Evolutionary conservation across 2,888 invertebrate species (phyloP), one percentile per base, ranked within the genome.

Genomic region (Ptychoptera albimana): DNA sequence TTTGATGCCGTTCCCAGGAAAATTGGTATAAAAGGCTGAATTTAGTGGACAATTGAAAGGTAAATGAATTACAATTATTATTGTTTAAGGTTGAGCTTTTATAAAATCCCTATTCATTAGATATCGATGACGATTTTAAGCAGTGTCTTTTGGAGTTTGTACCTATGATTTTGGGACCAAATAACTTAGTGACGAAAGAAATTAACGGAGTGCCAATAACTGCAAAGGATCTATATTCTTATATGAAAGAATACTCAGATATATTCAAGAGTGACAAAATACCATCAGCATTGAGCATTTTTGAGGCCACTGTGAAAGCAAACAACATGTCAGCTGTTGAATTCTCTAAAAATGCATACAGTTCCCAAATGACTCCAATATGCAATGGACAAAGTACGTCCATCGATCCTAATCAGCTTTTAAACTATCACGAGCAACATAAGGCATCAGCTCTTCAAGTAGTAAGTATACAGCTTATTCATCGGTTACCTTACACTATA

Each of bases 1-100:
- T 13, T 12, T 45, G 16, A 45, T 45, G 45, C 45, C 45, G n/a
- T 35, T 42, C 37, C 45, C 45, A 12, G 36, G 36, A 36, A n/a
- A 13, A 12, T 12, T 36, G 2, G 36, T 12, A 2, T 5, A 11
- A 12, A 13, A 12, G 5, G 12, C 36, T 13, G n/a, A 36, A 36
- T 36, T 36, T 36, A 36, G n/a, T 13, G 36, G 36, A 12, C 36
- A 36, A 36, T 8, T 36, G 13, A 36, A 36, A 13, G 32, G 32
- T 32, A 3, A 32, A 8, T n/a, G 23, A 23, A 32, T 32, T 7
- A 11, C 9, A 8, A 7, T 32, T 7, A 2, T 32, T n/a, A n/a
- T n/a, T n/a, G n/a, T n/a, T n/a, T n/a, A n/a, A n/a, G n/a, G n/a
- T n/a, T n/a, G n/a, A n/a, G n/a, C n/a, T n/a, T n/a, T n/a, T n/a